Evolutionary conservation across 2,113 vertebrate species (phyloP), one percentile per base, ranked within the genome.

Genomic region (Hemibagrus wyckioides): DNA sequence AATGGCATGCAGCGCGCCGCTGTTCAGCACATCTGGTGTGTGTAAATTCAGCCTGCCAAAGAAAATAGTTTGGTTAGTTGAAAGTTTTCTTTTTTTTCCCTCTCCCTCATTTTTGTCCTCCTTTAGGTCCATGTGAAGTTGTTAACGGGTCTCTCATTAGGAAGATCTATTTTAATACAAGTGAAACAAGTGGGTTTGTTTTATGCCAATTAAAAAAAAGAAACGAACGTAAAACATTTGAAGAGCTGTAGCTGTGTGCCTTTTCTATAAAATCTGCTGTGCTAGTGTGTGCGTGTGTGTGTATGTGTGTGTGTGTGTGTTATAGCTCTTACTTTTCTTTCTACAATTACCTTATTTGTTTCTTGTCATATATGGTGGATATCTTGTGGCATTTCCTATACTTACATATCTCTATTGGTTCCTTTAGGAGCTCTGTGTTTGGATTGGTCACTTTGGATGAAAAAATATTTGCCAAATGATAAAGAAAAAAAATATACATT

Each of bases 21-120:
- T 86, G 80, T 86, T 86, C 81, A 44, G 88, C 91, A 94, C 93
- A 94, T 95, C 92, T 95, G 94, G 92, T 91, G 91, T 85, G 48
- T 57, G 65, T 90, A 33, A 85, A 90, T 91, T 89, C 87, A 79
- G 90, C 81, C 80, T 93, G 92, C 89, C 92, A 91, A 91, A 93
- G 90, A 91, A 90, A 91, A 91, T 91, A 90, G 90, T 92, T 92
- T 92, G 83, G 85, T 91, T 91, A 39, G 56, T 89, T 90, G 69
- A 75, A 56, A 57, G 80, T 85, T 87, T 89, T 73, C 39, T 85
- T 67, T 28, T 86, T 81, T 39, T 52, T 80, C 84, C 56, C 76
- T 83, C 54, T 90, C 73, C 19, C 54, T 63, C 33, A 61, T 83
- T 88, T 86, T 84, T 50, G 86, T 86, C 65, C 65, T 88, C 33